Percentiles rank a stretch among this genome's conserved stretches.
Evolutionary conservation across 2,797 vertebrate species (phyloP).

Genomic region (Falco berigora): DNA sequence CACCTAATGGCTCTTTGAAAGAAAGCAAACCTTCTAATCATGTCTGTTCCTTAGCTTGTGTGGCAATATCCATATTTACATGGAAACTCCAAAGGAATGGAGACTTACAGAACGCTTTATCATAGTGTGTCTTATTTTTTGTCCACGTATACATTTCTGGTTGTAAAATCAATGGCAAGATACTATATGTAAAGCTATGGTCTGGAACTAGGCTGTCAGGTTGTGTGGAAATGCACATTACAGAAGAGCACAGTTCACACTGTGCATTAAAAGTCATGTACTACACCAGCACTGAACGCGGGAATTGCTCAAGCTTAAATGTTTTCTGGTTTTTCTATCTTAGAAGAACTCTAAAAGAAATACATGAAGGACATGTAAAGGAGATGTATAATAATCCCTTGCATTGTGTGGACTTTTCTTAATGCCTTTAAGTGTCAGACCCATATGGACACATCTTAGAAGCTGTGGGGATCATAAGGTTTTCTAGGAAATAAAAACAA

Average conservation of each 20-base stretch:
- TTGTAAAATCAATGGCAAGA: background rate
- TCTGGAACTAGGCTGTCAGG: background rate
- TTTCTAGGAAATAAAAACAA: background rate
- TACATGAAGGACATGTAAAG: too few species aligned
- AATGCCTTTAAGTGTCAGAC: background rate
- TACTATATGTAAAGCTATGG: background rate
- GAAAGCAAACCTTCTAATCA: background rate
- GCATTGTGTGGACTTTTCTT: background rate
- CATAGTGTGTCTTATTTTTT: background rate
- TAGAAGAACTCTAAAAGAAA: background rate
- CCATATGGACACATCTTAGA: background rate
- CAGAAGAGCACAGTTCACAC: background rate
- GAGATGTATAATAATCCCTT: background rate
- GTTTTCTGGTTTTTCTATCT: background rate
- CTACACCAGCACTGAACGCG: background rate
- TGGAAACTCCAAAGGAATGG: background rate
- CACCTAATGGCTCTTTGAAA: background rate
- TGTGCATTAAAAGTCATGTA: background rate
- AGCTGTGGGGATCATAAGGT: background rate
- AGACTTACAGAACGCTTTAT: background rate
- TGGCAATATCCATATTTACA: background rate
- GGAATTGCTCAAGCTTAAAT: background rate
- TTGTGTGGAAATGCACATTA: background rate
- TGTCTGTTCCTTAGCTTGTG: background rate
- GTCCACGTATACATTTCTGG: background rate